Conservation (phyloP, 2,888 invertebrate species). For the Branchipolynoe longqiensis region DNA sequence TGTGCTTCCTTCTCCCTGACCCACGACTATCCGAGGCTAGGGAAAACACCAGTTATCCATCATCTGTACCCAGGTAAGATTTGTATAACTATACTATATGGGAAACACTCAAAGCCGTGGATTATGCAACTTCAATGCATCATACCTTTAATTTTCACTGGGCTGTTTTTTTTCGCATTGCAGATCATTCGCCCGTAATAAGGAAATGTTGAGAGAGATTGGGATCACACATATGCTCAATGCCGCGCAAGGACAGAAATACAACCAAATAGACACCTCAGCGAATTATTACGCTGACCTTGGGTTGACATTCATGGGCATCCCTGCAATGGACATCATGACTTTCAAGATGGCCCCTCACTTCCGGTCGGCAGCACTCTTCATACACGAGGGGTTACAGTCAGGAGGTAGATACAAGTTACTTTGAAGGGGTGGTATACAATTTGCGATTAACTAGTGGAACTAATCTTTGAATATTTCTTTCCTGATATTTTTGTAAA, state of each 20-base stretch:
- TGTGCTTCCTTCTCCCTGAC: too few species aligned
- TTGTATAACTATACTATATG: too few species aligned
- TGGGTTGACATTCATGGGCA: slow-evolving; percentile 89
- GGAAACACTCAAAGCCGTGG: too few species aligned
- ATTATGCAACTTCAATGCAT: too few species aligned
- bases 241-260: slow-evolving; percentile 88
- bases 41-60: too few species aligned
- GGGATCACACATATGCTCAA: slow-evolving; percentile 93
- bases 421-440: background rate
- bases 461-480: too few species aligned
- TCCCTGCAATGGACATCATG: slow-evolving; percentile 89
- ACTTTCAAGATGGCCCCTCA: slow-evolving; percentile 90
- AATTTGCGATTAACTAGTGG: background rate
- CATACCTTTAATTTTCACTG: too few species aligned
- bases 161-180: too few species aligned
- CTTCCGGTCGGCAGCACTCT: slow-evolving; percentile 90
- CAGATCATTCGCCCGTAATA: slow-evolving; percentile 90
- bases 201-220: slow-evolving; percentile 87
- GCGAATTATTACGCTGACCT: slow-evolving; percentile 88
- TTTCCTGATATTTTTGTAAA: too few species aligned
- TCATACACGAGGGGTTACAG: slow-evolving; percentile 87
- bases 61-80: too few species aligned
- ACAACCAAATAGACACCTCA: slow-evolving; percentile 89
- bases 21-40: too few species aligned
- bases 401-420: slow-evolving; percentile 74